Evolutionary conservation across 2,888 invertebrate species (phyloP).

Genomic region (Agriopis aurantiaria): DNA sequence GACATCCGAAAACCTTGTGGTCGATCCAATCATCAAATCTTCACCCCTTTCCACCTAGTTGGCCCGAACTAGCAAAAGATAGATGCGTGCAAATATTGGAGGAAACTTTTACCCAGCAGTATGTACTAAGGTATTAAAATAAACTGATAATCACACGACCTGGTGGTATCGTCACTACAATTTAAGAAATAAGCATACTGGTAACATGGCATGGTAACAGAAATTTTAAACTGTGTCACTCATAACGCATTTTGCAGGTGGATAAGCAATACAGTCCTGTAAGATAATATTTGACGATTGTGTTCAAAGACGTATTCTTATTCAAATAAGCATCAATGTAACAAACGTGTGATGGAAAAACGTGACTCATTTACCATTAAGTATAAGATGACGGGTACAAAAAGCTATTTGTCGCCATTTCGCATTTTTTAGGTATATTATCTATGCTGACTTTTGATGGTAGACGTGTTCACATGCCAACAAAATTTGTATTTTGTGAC

Average conservation of each 20-base stretch:
- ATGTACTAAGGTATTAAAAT: no score
- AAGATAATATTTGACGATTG: conserved; percentile 1
- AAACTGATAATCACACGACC: no score
- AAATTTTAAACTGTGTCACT: not conserved
- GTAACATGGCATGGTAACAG: not conserved
- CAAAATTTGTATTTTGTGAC: not conserved
- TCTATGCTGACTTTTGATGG: not conserved
- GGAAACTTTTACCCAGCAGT: no score
- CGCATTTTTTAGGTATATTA: not conserved
- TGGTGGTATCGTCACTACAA: not conserved
- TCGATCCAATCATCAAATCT: no score
- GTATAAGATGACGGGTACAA: not conserved
- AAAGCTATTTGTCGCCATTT: not conserved
- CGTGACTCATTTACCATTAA: conserved; percentile 5
- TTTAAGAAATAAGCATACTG: not conserved
- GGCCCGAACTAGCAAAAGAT: no score
- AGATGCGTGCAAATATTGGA: no score
- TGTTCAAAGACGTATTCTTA: conserved; percentile 4
- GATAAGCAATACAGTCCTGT: not conserved
- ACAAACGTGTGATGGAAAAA: conserved; percentile 3
- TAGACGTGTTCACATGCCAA: not conserved
- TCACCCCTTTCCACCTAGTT: no score
- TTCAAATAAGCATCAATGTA: conserved; percentile 2
- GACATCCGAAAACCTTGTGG: no score
- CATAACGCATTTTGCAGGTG: not conserved